Conservation (phyloP, 2,113 vertebrate genomes). For the Psilopsiagon aurifrons region DNA sequence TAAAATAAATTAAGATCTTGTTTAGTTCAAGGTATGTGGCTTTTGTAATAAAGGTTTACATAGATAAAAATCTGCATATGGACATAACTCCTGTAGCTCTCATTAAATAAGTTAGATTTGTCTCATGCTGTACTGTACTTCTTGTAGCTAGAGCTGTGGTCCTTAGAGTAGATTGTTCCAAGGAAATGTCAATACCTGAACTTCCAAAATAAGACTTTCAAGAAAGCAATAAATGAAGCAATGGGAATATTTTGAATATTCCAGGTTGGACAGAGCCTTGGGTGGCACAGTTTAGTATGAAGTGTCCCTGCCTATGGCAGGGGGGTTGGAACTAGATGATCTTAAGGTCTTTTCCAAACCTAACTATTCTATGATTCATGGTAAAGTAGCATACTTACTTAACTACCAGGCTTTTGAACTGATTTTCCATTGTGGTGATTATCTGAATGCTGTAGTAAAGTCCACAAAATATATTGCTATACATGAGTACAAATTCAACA, state of each 20-base stretch:
- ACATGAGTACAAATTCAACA: background rate
- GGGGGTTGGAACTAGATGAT: too few species aligned
- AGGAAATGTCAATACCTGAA: background rate
- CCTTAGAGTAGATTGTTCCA: background rate
- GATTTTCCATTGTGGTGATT: background rate
- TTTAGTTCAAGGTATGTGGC: background rate
- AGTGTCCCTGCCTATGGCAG: too few species aligned
- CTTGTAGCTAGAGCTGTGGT: background rate
- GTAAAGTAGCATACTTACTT: background rate
- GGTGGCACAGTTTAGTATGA: too few species aligned
- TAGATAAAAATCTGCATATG: background rate
- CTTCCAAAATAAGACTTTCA: background rate
- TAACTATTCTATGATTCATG: background rate
- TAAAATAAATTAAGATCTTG: conserved; percentile 11
- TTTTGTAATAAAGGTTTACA: background rate
- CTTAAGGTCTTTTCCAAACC: too few species aligned
- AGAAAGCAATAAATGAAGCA: background rate
- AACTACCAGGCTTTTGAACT: background rate
- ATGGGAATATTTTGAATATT: background rate
- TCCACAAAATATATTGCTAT: background rate
- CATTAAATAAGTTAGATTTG: background rate
- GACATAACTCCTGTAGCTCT: background rate
- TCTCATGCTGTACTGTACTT: background rate
- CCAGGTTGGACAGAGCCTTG: too few species aligned
- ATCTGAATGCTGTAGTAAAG: background rate